These are phyloP conservation scores for Gasteruption jaculator DNA, from an alignment of 2,888 invertebrate species.

Conservation along the genomic window DNA sequence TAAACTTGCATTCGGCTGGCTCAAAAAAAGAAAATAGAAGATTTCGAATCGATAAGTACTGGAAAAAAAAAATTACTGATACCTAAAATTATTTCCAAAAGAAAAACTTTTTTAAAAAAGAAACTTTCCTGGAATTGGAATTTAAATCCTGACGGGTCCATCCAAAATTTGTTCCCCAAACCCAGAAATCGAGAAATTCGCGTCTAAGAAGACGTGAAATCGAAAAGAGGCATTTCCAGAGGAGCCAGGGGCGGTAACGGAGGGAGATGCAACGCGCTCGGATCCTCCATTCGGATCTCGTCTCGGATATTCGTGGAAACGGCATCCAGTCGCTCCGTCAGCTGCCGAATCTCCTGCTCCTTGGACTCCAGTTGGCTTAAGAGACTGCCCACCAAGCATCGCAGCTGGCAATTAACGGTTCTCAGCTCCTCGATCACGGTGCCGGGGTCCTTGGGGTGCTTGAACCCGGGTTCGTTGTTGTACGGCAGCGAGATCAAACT, in stretches of 20 bases:
- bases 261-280: constrained; percentile 37
- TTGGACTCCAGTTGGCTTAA: constrained; percentile 64
- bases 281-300: constrained; percentile 33
- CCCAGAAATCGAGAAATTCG: no score
- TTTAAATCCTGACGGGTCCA: no score
- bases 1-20: no score
- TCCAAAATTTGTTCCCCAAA: no score
- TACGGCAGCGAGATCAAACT: constrained; percentile 32
- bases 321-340: constrained; percentile 56
- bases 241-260: constrained; percentile 56
- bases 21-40: no score
- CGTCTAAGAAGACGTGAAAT: constrained; percentile 48
- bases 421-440: constrained; percentile 66
- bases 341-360: constrained; percentile 60
- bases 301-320: constrained; percentile 31
- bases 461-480: constrained; percentile 42
- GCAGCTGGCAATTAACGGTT: constrained; percentile 62
- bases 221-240: constrained; percentile 62
- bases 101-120: no score
- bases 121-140: no score
- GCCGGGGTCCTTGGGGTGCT: constrained; percentile 60
- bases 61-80: no score
- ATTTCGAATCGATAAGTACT: no score
- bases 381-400: constrained; percentile 58
- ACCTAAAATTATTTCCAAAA: no score